phyloP scores from a whole-genome alignment of 1,140 invertebrate genomes.

The Leptinotarsa lineolata region DNA sequence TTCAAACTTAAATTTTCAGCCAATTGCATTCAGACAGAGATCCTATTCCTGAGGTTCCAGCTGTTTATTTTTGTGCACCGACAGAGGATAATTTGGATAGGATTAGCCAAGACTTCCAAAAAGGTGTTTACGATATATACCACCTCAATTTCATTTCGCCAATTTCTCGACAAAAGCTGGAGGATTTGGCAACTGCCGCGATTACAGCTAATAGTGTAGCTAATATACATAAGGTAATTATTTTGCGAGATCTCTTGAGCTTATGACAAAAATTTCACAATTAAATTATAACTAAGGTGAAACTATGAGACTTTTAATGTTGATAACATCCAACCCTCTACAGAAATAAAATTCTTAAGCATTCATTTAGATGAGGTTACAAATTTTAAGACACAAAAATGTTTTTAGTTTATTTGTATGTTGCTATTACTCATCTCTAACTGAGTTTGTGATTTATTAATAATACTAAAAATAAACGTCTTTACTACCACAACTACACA shows the following conservation, averaged over 20 bases:
- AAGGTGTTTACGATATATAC: conserved; percentile 92
- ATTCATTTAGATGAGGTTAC: too few species aligned
- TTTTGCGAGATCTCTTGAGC: too few species aligned
- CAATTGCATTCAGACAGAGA: conserved; percentile 93
- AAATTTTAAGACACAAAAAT: too few species aligned
- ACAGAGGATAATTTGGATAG: conserved; percentile 94
- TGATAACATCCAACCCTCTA: too few species aligned
- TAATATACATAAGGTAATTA: conserved; percentile 83
- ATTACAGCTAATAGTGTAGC: conserved; percentile 85
- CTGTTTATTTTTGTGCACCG: conserved; percentile 98
- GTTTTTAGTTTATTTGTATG: too few species aligned
- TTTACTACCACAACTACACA: too few species aligned
- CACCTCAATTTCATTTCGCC: conserved; percentile 98
- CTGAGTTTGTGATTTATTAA: too few species aligned
- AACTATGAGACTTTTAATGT: too few species aligned
- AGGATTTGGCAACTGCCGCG: conserved; percentile 92
- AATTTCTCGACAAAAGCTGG: conserved; percentile 90
- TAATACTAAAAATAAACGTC: too few species aligned
- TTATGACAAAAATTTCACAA: conserved; percentile 15
- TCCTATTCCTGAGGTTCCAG: conserved; percentile 96
- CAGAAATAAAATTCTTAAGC: too few species aligned
- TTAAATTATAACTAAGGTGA: too few species aligned
- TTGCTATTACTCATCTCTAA: too few species aligned
- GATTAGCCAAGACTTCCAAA: conserved; percentile 91
- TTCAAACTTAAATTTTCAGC: conserved; percentile 57